Evolutionary conservation across 2,113 vertebrate species (phyloP).

Genomic region (Trichomycterus rosablanca): DNA sequence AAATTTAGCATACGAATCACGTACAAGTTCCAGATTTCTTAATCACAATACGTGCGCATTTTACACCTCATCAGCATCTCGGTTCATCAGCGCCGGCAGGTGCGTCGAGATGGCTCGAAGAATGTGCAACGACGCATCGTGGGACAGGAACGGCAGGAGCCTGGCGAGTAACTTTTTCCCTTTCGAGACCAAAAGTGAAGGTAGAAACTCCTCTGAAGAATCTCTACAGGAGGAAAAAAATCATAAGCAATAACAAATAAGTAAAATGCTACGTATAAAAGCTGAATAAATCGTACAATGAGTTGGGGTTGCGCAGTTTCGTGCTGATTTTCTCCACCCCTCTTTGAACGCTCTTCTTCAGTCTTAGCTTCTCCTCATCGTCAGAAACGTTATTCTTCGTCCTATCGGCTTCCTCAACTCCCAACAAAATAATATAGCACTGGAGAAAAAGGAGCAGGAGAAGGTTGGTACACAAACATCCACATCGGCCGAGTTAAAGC

Average conservation of each 20-base stretch:
- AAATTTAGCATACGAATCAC: not conserved
- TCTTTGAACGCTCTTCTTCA: slow-evolving; percentile 61
- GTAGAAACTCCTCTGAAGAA: slow-evolving; percentile 77
- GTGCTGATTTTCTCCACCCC: slow-evolving; percentile 75
- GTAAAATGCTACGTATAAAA: not conserved
- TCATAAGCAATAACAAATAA: not conserved
- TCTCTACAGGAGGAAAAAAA: slow-evolving; percentile 59
- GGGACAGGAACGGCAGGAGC: slow-evolving; percentile 77
- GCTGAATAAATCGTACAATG: slow-evolving; percentile 48
- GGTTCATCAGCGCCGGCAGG: slow-evolving; percentile 78
- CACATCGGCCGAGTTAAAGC: not conserved
- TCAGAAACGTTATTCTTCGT: slow-evolving; percentile 52
- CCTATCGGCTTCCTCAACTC: slow-evolving; percentile 75
- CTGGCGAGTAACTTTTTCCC: slow-evolving; percentile 80
- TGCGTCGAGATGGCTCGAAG: slow-evolving; percentile 70
- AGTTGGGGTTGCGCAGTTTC: slow-evolving; percentile 58
- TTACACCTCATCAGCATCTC: slow-evolving; percentile 78
- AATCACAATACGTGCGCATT: not conserved
- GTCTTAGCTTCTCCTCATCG: slow-evolving; percentile 57
- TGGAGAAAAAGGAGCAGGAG: slow-evolving; percentile 43
- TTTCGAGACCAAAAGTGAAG: slow-evolving; percentile 80
- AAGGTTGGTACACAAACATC: not conserved
- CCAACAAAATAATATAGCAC: slow-evolving; percentile 80
- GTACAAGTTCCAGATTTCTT: too few relatives aligned
- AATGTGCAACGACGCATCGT: slow-evolving; percentile 62